Evolutionary conservation across 1,140 invertebrate genomes (phyloP), one percentile per base, ranked within the genome.

Genomic region (Scaptodrosophila lebanonensis): DNA sequence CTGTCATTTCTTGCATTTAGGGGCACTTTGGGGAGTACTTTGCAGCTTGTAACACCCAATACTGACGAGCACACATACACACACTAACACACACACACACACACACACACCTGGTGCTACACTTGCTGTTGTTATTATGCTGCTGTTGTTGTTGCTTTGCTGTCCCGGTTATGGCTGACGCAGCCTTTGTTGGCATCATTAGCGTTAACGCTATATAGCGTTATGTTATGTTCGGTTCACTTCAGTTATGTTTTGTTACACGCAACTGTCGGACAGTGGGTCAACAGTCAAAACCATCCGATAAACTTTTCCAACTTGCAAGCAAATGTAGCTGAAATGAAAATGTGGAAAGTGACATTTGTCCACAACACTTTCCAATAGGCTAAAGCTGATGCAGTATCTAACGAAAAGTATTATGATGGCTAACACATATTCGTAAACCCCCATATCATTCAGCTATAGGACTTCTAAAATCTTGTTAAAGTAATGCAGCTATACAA

Each of bases 1-100:
- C 75, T 82, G 75, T 75, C 75, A 82, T 82, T 82, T 66, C 75
- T 82, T 82, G 76, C 75, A 82, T 82, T 82, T 82, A 82, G 75
- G 75, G 75, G 75, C 75, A 82, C 75, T 82, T 82, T 61, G 75
- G 75, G 75, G 75, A 82, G 69, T 82, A 82, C 75, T 82, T 82
- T 72, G 75, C 62, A 82, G 61, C 76, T 52, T 82, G 75, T 82
- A 82, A 82, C 75, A 82, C 75, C 75, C 75, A 82, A 75, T 82
- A 75, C 69, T 79, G 62, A 65, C 73, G 49, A 49, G 32, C 63
- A 49, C 39, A 39, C 50, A 33, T 15, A 11, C 12, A 59, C 47
- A 52, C 39, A 38, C 32, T 15, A 2, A 17, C 16, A 43, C 30
- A 29, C 35, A 42, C 13, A 39, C 20, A 48, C 51, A 44, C 30